Evolutionary conservation across 2,888 invertebrate species (phyloP), one percentile per base, ranked within the genome.

Genomic region (Branchellion lobata): DNA sequence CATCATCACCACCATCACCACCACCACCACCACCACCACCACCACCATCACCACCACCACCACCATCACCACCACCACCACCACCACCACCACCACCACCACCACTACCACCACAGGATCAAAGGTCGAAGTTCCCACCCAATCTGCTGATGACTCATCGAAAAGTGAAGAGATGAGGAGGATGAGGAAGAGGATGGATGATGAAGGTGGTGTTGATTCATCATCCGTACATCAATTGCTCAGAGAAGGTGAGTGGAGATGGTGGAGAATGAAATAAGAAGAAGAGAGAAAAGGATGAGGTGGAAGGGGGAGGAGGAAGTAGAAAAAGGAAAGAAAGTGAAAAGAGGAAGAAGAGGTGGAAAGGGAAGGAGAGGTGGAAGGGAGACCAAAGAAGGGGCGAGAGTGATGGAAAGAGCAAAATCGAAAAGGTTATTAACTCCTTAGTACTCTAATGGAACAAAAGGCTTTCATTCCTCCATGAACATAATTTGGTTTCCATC

Each of bases 221-320:
- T 71, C 80, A 0, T 80, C 80, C 0, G 47, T 69, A 0, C 80
- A 71, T 31, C 77, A 80, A 33, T 71, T 74, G n/a, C 72, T 80
- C 8, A 76, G 80, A 80, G 80, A 80, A 29, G 80, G 80, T 80
- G 21, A 33, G 69, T 0, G 24, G n/a, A n/a, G n/a, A n/a, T 72
- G 18, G 14, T 51, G n/a, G n/a, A n/a, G n/a, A n/a, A n/a, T n/a
- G n/a, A n/a, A n/a, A n/a, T n/a, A n/a, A n/a, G n/a, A n/a, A n/a
- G n/a, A n/a, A n/a, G n/a, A n/a, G n/a, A n/a, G n/a, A n/a, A n/a
- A n/a, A n/a, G n/a, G n/a, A n/a, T n/a, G n/a, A n/a, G n/a, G n/a
- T n/a, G n/a, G n/a, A n/a, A n/a, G n/a, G n/a, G n/a, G n/a, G n/a
- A n/a, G n/a, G n/a, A n/a, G n/a, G n/a, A n/a, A n/a, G n/a, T n/a